A percentile compares a stretch with the other conserved stretches of the same genome.
Conservation (phyloP, 2,888 invertebrate genomes). For the Morinoia aosen region DNA sequence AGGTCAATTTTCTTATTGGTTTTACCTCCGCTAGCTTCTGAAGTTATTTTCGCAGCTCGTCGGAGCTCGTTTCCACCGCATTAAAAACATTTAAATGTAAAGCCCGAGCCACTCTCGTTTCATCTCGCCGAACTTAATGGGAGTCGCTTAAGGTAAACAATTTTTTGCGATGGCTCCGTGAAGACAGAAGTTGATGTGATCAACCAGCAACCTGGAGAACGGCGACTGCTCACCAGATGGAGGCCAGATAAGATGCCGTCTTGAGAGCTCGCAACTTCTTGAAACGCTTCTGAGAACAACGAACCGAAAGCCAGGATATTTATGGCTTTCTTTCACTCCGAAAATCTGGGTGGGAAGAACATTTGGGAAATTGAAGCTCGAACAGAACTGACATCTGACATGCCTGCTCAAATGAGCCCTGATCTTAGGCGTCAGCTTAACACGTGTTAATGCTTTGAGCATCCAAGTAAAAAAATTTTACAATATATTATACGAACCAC, state of each 20-base stretch:
- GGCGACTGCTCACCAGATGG: slow-evolving; percentile 5
- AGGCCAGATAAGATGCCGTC: not conserved
- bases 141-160: slow-evolving; percentile 1
- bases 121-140: slow-evolving; percentile 50
- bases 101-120: slow-evolving; percentile 7
- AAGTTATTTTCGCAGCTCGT: slow-evolving; percentile 25
- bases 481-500: too few species aligned
- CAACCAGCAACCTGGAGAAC: slow-evolving; percentile 2
- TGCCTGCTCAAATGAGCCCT: not conserved
- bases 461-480: too few species aligned
- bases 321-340: not conserved
- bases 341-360: not conserved
- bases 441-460: too few species aligned
- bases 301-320: not conserved
- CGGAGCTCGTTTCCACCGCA: slow-evolving; percentile 16
- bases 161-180: slow-evolving; percentile 1
- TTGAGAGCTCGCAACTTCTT: slow-evolving; percentile 2
- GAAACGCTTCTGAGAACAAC: slow-evolving; percentile 12
- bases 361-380: not conserved
- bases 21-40: slow-evolving; percentile 18
- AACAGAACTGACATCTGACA: not conserved
- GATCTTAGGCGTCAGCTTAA: not conserved
- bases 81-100: slow-evolving; percentile 24
- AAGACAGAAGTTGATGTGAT: slow-evolving; percentile 6
- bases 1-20: slow-evolving; percentile 25